Evolutionary conservation across 1,140 invertebrate genomes (phyloP).

Genomic region (Bombus pyrosoma): DNA sequence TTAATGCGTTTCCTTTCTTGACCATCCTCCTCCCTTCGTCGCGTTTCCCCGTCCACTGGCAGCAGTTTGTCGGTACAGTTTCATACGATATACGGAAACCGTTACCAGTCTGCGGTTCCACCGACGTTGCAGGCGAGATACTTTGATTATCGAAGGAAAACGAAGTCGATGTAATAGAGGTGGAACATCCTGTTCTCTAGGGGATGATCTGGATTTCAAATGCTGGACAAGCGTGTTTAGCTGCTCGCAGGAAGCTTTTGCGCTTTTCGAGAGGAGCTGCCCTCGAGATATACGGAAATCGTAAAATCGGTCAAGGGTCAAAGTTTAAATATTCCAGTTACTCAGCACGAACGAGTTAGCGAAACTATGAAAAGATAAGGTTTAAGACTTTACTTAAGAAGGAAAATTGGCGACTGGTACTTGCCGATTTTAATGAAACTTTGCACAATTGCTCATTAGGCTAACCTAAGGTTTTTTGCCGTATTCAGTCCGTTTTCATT

Average conservation of each 20-base stretch:
- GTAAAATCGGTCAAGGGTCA: background rate
- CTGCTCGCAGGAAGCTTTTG: background rate
- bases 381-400: background rate
- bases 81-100: background rate
- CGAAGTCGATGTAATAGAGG: constrained; percentile 15
- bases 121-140: background rate
- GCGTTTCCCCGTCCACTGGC: background rate
- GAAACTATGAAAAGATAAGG: background rate
- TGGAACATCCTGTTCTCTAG: background rate
- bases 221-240: background rate
- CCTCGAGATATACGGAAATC: constrained; percentile 1
- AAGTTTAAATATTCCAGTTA: background rate
- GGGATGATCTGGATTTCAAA: constrained; percentile 22
- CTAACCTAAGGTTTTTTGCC: too few species aligned
- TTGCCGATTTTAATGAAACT: background rate
- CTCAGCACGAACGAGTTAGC: background rate
- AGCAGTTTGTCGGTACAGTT: constrained; percentile 6
- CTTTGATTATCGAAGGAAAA: constrained; percentile 39
- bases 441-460: too few species aligned
- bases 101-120: background rate
- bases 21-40: background rate
- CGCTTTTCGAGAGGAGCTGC: background rate
- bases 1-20: constrained; percentile 15
- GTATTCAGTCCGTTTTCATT: too few species aligned
- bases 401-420: background rate